Base-by-base conservation (phyloP, 2,888 invertebrate genomes). In the Dryobota labecula region DNA sequence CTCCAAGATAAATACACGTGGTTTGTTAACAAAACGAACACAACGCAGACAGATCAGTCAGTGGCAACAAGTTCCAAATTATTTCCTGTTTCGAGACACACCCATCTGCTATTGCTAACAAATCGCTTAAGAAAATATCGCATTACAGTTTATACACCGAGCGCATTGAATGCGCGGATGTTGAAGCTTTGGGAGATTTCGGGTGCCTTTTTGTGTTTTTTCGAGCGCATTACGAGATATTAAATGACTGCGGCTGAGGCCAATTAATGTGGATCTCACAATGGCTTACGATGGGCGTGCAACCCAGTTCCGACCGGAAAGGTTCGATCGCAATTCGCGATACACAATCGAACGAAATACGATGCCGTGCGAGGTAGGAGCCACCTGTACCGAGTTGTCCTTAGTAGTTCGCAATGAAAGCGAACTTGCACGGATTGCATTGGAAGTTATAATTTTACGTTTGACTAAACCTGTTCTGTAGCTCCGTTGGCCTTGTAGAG, bases 251-350 rank as follows among this genome's bases (percentile, higher is more conserved):
- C 92, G 93, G 93, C 88, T 89, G 90, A 85, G 90, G 89, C 93
- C 95, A 96, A 96, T 96, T 96, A 96, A 96, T 94, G 90, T 87
- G 83, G 87, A 89, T 88, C 90, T 88, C 87, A 92, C 92, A 93
- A 93, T 90, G 88, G 89, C 74, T 80, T 78, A 82, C 87, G 88
- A 88, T 93, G 94, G 95, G 94, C 94, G 94, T 92, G 89, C 88
- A 90, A 81, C 87, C 80, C 89, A 93, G 95, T 95, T 96, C 95
- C 95, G 95, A 95, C 95, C 96, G 96, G 96, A 96, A 95, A 94
- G 91, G 89, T 92, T 91, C 91, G 90, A 93, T 93, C 92, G 88
- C 79, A 84, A 85, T 85, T 82, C 79, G 83, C 83, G 79, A 82
- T 78, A 85, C 84, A 94, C 92, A 95, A 94, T 92, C 87, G 88